Percentiles rank a stretch among this genome's conserved stretches.
Conservation (phyloP, 2,888 invertebrate species). For the Chymomyza caudatula region DNA sequence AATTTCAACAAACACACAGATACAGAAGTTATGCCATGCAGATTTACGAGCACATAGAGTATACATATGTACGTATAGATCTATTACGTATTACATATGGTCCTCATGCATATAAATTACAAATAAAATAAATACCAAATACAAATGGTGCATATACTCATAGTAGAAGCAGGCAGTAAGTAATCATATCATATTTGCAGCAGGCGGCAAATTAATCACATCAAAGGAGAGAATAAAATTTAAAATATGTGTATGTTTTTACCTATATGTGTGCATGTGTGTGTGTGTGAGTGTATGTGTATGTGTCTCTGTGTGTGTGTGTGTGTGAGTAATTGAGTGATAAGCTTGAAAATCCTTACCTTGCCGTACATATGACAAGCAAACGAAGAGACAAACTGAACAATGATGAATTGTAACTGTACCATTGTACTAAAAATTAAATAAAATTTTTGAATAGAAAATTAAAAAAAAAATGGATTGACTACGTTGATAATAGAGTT, state of each 20-base stretch:
- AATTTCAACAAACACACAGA: background rate
- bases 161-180: background rate
- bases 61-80: background rate
- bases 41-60: background rate
- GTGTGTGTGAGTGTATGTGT: slow-evolving; percentile 6
- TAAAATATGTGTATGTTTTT: background rate
- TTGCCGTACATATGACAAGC: too few relatives aligned
- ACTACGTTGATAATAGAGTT: too few relatives aligned
- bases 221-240: background rate
- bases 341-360: too few relatives aligned
- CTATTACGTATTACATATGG: background rate
- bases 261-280: slow-evolving; percentile 9
- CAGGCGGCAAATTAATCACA: background rate
- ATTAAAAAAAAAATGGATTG: too few relatives aligned
- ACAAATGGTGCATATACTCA: background rate
- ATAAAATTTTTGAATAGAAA: too few relatives aligned
- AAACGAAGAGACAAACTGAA: too few relatives aligned
- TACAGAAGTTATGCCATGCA: background rate
- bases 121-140: background rate
- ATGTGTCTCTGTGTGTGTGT: too few relatives aligned
- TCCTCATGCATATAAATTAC: background rate
- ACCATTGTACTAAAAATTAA: too few relatives aligned
- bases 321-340: too few relatives aligned
- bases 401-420: too few relatives aligned
- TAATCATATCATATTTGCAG: background rate